Conservation (phyloP, 2,797 vertebrate species). For the Pangasius krempfi region DNA sequence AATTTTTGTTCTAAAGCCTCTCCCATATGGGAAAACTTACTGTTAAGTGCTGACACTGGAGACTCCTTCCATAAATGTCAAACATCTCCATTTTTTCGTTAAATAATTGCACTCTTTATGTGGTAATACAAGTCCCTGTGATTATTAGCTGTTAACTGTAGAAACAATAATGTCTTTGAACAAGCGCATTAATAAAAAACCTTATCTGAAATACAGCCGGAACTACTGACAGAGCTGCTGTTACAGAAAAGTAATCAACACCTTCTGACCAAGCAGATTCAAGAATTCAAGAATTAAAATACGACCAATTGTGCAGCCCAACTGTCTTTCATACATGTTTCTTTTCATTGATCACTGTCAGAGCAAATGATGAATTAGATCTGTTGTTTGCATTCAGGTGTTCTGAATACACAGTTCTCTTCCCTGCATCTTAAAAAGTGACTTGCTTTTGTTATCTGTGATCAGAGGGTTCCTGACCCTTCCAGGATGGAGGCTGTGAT, state of each 20-base stretch:
- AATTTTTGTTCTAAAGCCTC: not conserved
- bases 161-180: not conserved
- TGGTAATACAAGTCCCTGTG: not conserved
- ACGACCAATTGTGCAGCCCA: not conserved
- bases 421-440: not conserved
- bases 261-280: not conserved
- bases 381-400: not conserved
- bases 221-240: not conserved
- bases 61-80: not conserved
- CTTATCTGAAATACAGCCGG: not conserved
- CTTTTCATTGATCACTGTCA: not conserved
- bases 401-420: not conserved
- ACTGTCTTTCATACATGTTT: not conserved
- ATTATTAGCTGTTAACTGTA: not conserved
- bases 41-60: not conserved
- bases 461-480: constrained; percentile 35
- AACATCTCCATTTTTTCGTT: not conserved
- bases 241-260: not conserved
- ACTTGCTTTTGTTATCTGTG: constrained; percentile 29
- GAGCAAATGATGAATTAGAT: not conserved
- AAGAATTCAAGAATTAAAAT: not conserved
- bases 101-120: not conserved
- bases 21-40: not conserved
- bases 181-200: not conserved
- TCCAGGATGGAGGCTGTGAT: constrained; percentile 17